Base-by-base conservation (phyloP, 2,797 vertebrate species). In the Rhabdophis nuchalis region DNA sequence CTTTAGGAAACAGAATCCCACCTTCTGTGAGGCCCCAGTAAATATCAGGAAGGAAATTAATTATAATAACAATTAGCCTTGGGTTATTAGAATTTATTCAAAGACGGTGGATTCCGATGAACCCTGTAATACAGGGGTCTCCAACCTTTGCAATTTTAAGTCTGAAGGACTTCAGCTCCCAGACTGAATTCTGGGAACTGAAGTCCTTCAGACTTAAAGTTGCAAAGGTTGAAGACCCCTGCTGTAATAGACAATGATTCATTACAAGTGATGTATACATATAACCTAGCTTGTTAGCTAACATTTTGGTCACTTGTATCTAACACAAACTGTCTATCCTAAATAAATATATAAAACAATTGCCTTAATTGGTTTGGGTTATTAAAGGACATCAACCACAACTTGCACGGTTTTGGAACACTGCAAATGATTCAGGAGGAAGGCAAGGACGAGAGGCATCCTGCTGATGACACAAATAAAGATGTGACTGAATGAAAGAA, bases 291-390 rank as follows among this genome's bases (percentile, higher is more conserved):
- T 54, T 87, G 32, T 58, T 85, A 41, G 5, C 32, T 87, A 57
- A n/a, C 52, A 41, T 87, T 91, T 53, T 53, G 72, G 23, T 9
- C 14, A 61, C 32, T 57, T 68, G 58, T 13, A 72, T 50, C 8
- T 18, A 56, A 46, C 72, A 50, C 58, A 36, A 4, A 23, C 52
- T 77, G 2, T 91, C 36, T 54, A 57, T 16, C 25, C 56, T 36
- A 91, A 32, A 77, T 57, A 77, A 56, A 88, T 87, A 41, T 68
- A 50, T 91, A 50, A 91, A 91, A 29, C 16, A 91, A 91, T 88
- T 27, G 29, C 7, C 41, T 88, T 91, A 50, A 87, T 57, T 57
- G 41, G 36, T 88, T 91, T 61, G 56, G 36, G 53, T 46, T 72
- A 91, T 90, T 85, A 90, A 90, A 91, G 27, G 57, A 61, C 46